Percentiles rank a stretch among this genome's conserved stretches.
These are phyloP conservation scores for Drosophila meridionalis DNA, from an alignment of 2,888 invertebrate genomes.

Conservation along the genomic window DNA sequence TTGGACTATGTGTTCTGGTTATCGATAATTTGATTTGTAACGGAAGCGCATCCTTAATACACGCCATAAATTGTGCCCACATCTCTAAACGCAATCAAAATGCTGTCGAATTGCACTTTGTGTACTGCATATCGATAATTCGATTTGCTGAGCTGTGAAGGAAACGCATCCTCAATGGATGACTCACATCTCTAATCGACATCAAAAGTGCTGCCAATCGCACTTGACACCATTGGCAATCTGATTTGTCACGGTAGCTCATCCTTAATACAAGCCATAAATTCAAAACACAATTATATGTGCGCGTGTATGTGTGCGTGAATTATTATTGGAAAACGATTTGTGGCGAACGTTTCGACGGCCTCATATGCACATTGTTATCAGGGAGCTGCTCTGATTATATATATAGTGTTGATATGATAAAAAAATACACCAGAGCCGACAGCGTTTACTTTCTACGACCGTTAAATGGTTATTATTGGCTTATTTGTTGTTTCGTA, in stretches of 20 bases:
- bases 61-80: conserved; percentile 1
- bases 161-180: background rate
- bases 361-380: conserved; percentile 50
- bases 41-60: conserved; percentile 38
- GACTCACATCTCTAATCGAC: background rate
- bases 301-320: background rate
- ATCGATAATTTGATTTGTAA: conserved; percentile 47
- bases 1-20: conserved; percentile 18
- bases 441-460: conserved; percentile 55
- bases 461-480: conserved; percentile 72
- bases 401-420: conserved; percentile 55
- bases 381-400: conserved; percentile 51
- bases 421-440: conserved; percentile 35
- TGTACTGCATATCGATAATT: background rate
- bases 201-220: conserved; percentile 39
- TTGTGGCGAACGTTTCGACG: conserved; percentile 19
- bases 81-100: background rate
- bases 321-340: conserved; percentile 11
- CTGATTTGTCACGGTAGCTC: conserved; percentile 42
- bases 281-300: background rate
- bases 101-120: background rate
- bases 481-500: conserved; percentile 61
- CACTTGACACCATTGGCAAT: conserved; percentile 21
- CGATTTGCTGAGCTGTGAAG: background rate
- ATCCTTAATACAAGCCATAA: conserved; percentile 15